phyloP scores from a whole-genome alignment of 2,797 vertebrate species.

The Bucorvus abyssinicus region DNA sequence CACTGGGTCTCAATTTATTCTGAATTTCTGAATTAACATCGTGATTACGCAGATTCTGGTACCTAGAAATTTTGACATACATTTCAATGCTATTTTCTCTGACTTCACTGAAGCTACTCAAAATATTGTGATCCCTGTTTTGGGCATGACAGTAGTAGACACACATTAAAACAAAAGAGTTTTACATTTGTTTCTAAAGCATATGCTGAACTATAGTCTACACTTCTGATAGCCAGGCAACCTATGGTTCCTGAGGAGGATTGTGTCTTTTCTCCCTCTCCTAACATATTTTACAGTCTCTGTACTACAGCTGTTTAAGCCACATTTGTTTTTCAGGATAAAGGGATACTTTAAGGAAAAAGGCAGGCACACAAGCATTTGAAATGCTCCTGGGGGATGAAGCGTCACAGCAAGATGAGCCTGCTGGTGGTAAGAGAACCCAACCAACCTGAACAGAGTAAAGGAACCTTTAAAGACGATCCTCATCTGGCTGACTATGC shows the following conservation, averaged over 20 bases:
- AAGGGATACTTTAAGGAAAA: background rate
- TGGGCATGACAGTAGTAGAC: background rate
- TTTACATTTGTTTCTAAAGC: background rate
- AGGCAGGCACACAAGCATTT: background rate
- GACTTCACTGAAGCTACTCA: background rate
- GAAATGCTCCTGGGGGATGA: background rate
- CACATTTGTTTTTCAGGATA: background rate
- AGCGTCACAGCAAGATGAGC: background rate
- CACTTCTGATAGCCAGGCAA: background rate
- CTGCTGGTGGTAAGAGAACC: background rate
- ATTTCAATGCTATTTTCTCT: background rate
- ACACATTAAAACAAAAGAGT: background rate
- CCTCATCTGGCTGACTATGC: background rate
- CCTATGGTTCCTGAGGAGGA: rapidly evolving
- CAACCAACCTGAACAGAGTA: background rate
- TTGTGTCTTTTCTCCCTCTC: background rate
- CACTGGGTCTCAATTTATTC: background rate
- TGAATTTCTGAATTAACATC: background rate
- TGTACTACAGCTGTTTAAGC: background rate
- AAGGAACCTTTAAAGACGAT: background rate
- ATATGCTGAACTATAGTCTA: background rate
- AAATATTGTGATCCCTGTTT: background rate
- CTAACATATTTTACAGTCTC: background rate
- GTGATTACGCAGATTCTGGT: background rate
- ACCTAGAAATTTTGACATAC: background rate